Evolutionary conservation across 2,113 vertebrate genomes (phyloP), one percentile per base, ranked within the genome.

Genomic region (Acanthochromis polyacanthus): DNA sequence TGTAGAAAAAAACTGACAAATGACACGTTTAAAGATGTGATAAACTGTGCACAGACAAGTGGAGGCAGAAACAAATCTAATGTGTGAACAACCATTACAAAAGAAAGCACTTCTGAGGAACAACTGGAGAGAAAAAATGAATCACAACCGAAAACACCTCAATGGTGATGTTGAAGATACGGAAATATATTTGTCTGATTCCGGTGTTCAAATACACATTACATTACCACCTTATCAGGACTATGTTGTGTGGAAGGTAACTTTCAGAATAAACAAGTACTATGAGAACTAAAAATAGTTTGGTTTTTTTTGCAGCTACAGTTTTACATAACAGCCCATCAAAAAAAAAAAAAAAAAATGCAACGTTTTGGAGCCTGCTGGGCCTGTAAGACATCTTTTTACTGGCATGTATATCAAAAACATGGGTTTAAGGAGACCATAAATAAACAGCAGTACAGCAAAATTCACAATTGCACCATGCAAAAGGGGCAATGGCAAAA

Each of bases 121-220:
- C 36, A 69, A 56, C 36, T 36, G 38, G 48, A 56, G 28, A 36
- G 4, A 52, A 36, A 78, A 50, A 56, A 70, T 10, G 28, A 53
- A 16, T 38, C 38, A 25, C 20, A 48, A 38, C 19, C 43, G 36
- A 45, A 68, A 32, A 32, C 45, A 25, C 14, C 17, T 30, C 3
- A 1, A 38, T 2, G 4, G 6, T 23, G 25, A 48, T 55, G 15
- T 4, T 28, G 19, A 73, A 55, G 2, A 63, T 17, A 55, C 25
- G 22, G 8, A 45, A 64, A 48, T 10, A 43, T 11, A 43, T 43
- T 43, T 43, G 40, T 43, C 40, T 43, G 40, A 43, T 43, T 2
- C 2, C 11, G 3, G 11, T 15, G 40, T 12, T 19, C 3, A 65
- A 66, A 50, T 50, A 50, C n/a, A 65, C 16, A 57, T 4, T 23